A percentile compares a stretch with the other conserved stretches of the same genome.
These are phyloP conservation scores for Dasypogon diadema DNA, from an alignment of 2,888 invertebrate species.

Conservation along the genomic window DNA sequence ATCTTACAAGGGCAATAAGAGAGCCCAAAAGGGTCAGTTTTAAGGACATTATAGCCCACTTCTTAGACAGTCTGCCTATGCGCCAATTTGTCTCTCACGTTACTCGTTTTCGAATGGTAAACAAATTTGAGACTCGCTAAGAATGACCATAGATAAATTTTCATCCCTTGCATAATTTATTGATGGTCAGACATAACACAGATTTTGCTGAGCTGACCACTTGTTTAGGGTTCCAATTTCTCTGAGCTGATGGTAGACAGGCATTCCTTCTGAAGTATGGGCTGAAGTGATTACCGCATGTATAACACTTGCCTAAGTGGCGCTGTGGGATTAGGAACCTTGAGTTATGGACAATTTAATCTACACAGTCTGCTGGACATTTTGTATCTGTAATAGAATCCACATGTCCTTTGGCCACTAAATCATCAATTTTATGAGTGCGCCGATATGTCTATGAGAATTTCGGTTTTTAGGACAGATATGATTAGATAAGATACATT, in stretches of 20 bases:
- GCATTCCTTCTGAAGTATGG: not conserved
- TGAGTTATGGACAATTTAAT: conserved; percentile 28
- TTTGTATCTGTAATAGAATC: conserved; percentile 27
- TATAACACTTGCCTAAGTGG: conserved; percentile 54
- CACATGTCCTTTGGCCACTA: conserved; percentile 1
- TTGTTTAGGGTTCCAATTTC: conserved; percentile 35
- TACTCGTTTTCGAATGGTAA: conserved; percentile 37
- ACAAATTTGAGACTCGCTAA: conserved; percentile 34
- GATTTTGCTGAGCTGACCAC: conserved; percentile 24
- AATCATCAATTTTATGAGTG: conserved; percentile 32
- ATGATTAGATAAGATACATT: not conserved
- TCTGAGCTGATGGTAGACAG: not conserved
- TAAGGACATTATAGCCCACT: not conserved
- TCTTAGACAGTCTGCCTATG: not conserved
- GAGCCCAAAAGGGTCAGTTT: conserved; percentile 14
- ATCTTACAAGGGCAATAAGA: conserved; percentile 4
- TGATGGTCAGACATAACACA: conserved; percentile 14
- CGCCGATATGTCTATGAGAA: conserved; percentile 28
- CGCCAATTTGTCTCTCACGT: conserved; percentile 51
- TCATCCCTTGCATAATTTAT: conserved; percentile 27
- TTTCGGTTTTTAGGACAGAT: not conserved
- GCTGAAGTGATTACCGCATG: conserved; percentile 41
- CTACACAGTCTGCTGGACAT: not conserved
- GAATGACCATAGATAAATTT: conserved; percentile 22
- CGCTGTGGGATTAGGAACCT: conserved; percentile 52